Conservation (phyloP, 2,888 invertebrate genomes). For the Autographa pulchrina region DNA sequence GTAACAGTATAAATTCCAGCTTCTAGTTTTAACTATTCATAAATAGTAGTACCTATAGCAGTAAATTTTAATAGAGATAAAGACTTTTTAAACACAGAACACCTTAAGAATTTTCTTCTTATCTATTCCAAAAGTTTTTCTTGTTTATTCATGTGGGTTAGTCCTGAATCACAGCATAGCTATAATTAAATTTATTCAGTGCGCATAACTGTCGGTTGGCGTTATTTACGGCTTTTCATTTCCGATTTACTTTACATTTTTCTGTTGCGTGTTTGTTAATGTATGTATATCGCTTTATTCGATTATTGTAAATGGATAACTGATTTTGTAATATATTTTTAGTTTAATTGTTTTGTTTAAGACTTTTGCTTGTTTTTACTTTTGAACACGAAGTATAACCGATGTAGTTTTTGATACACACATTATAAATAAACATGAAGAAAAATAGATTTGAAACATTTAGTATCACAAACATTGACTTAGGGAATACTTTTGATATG, state of each 20-base stretch:
- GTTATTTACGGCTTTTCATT: conserved; percentile 78
- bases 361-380: too few species aligned
- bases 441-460: too few species aligned
- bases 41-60: too few species aligned
- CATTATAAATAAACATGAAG: too few species aligned
- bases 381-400: too few species aligned
- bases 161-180: conserved; percentile 68
- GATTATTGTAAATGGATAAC: conserved; percentile 17
- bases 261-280: conserved; percentile 62
- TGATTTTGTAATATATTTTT: not conserved
- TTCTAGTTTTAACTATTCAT: too few species aligned
- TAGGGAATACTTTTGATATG: too few species aligned
- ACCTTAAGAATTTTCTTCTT: not conserved
- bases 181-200: conserved; percentile 82
- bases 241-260: conserved; percentile 72
- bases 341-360: not conserved
- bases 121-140: conserved; percentile 13
- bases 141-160: conserved; percentile 58
- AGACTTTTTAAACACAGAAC: too few species aligned
- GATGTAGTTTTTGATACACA: too few species aligned
- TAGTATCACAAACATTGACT: too few species aligned
- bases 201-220: conserved; percentile 73
- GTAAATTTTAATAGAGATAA: too few species aligned
- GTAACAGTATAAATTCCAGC: too few species aligned
- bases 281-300: conserved; percentile 45